Base-by-base conservation (phyloP, 2,113 vertebrate species). In the Microcebus ravelobensis region DNA sequence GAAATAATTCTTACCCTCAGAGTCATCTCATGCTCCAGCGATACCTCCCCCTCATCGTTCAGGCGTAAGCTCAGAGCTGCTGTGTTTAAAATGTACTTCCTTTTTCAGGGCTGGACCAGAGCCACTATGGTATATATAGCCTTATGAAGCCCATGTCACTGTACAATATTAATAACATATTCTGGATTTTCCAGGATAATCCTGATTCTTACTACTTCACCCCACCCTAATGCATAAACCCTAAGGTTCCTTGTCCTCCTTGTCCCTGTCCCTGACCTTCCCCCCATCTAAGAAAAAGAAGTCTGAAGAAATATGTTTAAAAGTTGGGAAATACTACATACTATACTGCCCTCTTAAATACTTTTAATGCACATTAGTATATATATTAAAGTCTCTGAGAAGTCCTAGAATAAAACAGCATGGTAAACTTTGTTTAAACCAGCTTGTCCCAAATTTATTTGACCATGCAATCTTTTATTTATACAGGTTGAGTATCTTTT, bases 381-480 rank as follows among this genome's bases (percentile, higher is more conserved):
- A 63, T 39, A 96, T 52, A 76, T 52, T 36, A 94, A 94, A 80
- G 29, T 29, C 25, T 84, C 76, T 85, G 59, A 77, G 27, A 96
- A 92, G 71, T 57, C 67, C 71, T 94, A 6, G 39, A 96, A 45
- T 73, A 97, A 95, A 92, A 20, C 29, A 86, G 74, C 36, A 82
- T 11, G 55, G 17, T 73, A 85, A 76, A 14, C 45, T 87, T 87
- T 70, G 36, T 74, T 81, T 71, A 95, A 80, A 63, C 3, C 71
- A 96, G 57, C 8, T 93, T 93, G 95, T 52, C 15, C 74, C 45
- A 83, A 87, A 71, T 34, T 91, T 96, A 91, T 50, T 48, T 93
- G 79, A 70, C 27, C 42, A 83, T 29, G 34, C 8, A 79, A 97
- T 45, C 55, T 14, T 91, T 85, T 92, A 88, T 59, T 84, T 67